A percentile compares a stretch with the other conserved stretches of the same genome.
Conservation (phyloP, 2,113 vertebrate genomes). For the Hemibagrus wyckioides region DNA sequence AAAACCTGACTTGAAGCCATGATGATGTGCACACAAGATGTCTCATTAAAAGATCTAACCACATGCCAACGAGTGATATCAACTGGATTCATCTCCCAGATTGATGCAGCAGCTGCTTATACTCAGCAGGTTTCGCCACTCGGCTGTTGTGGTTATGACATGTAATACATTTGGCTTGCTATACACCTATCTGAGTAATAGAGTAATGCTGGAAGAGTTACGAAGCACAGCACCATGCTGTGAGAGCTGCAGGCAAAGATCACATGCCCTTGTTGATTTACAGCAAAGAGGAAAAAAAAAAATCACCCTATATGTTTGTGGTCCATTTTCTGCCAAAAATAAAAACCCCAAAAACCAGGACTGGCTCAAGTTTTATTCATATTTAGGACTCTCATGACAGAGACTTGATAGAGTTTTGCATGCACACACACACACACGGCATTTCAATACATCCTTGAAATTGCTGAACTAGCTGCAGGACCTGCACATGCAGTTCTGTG, state of each 20-base stretch:
- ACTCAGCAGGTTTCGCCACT: background rate
- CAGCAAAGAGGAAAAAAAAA: background rate
- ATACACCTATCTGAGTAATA: background rate
- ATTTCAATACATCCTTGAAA: background rate
- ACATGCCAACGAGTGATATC: background rate
- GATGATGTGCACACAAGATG: background rate
- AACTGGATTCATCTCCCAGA: background rate
- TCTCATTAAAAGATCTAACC: background rate
- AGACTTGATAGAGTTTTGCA: background rate
- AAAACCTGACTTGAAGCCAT: background rate
- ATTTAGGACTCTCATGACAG: background rate
- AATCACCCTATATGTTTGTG: background rate
- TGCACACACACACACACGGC: background rate
- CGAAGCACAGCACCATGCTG: background rate
- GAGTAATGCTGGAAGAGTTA: constrained; percentile 36
- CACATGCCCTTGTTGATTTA: constrained; percentile 9
- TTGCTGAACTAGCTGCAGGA: background rate
- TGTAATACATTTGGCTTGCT: constrained; percentile 25
- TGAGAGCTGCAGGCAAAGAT: constrained; percentile 27
- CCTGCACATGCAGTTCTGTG: background rate
- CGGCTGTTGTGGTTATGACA: background rate
- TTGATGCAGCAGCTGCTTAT: background rate
- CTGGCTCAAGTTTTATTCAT: background rate
- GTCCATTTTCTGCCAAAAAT: background rate
- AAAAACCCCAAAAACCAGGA: background rate